phyloP scores from a whole-genome alignment of 2,797 vertebrate genomes.

The Scyliorhinus canicula region DNA sequence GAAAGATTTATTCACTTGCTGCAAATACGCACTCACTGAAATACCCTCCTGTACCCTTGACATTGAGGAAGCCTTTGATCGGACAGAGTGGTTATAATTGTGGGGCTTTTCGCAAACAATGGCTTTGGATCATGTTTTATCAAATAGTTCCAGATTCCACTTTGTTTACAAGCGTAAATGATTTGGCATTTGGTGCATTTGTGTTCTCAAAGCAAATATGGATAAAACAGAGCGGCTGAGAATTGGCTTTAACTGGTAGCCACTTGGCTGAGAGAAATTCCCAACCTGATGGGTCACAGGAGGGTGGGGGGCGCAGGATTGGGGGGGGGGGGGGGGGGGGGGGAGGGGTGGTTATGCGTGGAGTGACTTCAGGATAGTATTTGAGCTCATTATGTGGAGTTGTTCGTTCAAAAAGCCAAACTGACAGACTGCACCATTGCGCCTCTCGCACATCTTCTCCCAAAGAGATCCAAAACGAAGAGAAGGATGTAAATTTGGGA shows the following conservation, averaged over 20 bases:
- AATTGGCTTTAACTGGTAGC: not conserved
- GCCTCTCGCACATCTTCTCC: not conserved
- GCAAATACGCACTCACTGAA: not conserved
- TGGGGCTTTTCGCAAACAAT: not conserved
- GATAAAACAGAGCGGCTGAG: not conserved
- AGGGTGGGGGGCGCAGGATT: no score
- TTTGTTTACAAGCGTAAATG: not conserved
- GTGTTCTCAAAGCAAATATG: not conserved
- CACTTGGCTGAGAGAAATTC: not conserved
- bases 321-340: no score
- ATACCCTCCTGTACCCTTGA: conserved; percentile 1
- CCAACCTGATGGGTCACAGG: not conserved
- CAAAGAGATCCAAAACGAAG: not conserved
- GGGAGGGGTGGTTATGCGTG: no score
- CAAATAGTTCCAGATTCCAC: not conserved
- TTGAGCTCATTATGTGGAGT: not conserved
- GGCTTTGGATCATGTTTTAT: conserved; percentile 13
- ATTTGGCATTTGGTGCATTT: not conserved
- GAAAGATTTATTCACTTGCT: not conserved
- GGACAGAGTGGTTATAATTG: not conserved
- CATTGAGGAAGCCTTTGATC: not conserved
- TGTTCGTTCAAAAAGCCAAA: no score
- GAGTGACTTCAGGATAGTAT: not conserved
- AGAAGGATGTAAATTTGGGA: conserved; percentile 14
- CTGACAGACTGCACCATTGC: not conserved